Evolutionary conservation across 1,140 invertebrate genomes (phyloP).

Genomic region (Cataglyphis hispanica): DNA sequence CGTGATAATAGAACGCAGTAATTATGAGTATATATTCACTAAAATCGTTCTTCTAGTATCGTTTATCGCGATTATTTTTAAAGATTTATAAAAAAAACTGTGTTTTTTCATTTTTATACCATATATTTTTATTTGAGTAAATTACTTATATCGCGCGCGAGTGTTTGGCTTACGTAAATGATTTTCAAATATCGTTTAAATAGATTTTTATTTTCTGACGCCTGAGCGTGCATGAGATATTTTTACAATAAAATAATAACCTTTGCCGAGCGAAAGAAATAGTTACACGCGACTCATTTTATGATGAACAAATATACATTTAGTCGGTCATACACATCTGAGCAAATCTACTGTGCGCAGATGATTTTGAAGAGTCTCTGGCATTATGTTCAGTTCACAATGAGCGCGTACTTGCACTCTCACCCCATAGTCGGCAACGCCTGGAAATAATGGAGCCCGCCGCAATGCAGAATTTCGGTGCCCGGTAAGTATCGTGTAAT

Average conservation of each 20-base stretch:
- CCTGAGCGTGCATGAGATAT: not conserved
- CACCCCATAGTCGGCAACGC: constrained; percentile 44
- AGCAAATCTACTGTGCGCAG: constrained; percentile 49
- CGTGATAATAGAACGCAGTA: not conserved
- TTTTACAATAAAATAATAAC: not conserved
- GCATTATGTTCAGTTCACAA: constrained; percentile 70
- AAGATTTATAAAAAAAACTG: not conserved
- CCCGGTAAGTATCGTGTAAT: constrained; percentile 82
- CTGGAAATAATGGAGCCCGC: constrained; percentile 80
- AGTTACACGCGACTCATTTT: constrained; percentile 17
- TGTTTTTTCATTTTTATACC: not conserved
- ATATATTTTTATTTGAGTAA: not conserved
- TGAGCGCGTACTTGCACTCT: constrained; percentile 54
- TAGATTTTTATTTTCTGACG: constrained; percentile 3
- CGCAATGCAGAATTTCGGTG: constrained; percentile 81
- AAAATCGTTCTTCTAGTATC: not conserved
- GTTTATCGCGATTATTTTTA: constrained; percentile 2
- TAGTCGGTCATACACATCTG: constrained; percentile 50
- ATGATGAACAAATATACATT: constrained; percentile 21
- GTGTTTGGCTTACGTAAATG: not conserved
- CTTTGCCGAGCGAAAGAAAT: constrained; percentile 7
- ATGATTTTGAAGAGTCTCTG: constrained; percentile 67
- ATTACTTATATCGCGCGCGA: not conserved
- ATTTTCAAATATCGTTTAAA: constrained; percentile 5
- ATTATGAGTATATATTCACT: not conserved